These are phyloP conservation scores for Andricus grossulariae DNA, from an alignment of 1,140 invertebrate species.

Conservation along the genomic window DNA sequence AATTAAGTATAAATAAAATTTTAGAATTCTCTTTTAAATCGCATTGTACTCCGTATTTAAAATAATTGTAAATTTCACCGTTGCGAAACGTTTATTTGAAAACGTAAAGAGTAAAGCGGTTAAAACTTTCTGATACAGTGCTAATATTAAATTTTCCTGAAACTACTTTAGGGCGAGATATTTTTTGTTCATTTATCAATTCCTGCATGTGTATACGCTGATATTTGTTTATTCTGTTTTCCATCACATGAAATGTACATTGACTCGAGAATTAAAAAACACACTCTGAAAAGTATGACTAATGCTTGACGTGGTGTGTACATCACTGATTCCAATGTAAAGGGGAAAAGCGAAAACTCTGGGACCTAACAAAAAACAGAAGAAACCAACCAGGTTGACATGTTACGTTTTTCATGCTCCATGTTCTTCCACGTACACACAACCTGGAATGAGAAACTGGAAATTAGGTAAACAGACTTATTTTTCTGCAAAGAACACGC, in stretches of 20 bases:
- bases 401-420: constrained; percentile 9
- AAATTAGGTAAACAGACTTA: constrained; percentile 19
- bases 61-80: background rate
- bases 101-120: background rate
- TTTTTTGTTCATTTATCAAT: constrained; percentile 12
- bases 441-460: constrained; percentile 6
- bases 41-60: background rate
- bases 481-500: background rate
- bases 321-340: constrained; percentile 23
- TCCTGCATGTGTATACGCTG: background rate
- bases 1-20: too few species aligned
- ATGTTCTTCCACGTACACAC: background rate
- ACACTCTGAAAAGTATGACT: constrained; percentile 4
- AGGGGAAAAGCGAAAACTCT: background rate
- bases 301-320: background rate
- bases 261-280: constrained; percentile 20
- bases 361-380: background rate
- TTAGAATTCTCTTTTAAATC: too few species aligned
- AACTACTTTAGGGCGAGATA: background rate
- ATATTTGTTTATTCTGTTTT: constrained; percentile 10
- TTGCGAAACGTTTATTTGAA: background rate
- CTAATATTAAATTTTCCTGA: constrained; percentile 17
- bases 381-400: background rate
- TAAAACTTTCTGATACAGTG: constrained; percentile 19
- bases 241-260: constrained; percentile 11